Evolutionary conservation across 2,888 invertebrate species (phyloP).

Genomic region (Leucania comma): DNA sequence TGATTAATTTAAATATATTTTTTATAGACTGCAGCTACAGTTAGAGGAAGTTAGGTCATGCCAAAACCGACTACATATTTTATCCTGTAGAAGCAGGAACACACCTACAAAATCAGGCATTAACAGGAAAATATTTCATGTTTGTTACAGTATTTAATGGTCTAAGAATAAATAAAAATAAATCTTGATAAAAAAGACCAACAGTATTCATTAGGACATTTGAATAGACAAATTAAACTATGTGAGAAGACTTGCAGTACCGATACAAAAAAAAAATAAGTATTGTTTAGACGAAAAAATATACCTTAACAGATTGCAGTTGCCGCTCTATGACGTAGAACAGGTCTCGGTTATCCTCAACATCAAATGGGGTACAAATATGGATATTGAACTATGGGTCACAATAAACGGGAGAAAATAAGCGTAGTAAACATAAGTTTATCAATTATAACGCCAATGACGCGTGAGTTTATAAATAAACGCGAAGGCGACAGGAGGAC

Average conservation of each 20-base stretch:
- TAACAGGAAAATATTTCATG: constrained; percentile 39
- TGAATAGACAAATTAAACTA: constrained; percentile 1
- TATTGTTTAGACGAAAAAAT: constrained; percentile 11
- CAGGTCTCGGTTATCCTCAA: constrained; percentile 43
- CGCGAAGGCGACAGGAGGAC: constrained; percentile 86
- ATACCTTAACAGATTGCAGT: constrained; percentile 56
- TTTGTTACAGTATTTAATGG: constrained; percentile 5
- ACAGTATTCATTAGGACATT: neutral
- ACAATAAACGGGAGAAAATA: constrained; percentile 52
- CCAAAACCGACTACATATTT: constrained; percentile 7
- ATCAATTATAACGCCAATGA: constrained; percentile 82
- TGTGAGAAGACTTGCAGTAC: neutral
- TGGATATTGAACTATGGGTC: constrained; percentile 48
- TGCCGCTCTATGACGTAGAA: constrained; percentile 42
- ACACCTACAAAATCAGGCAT: constrained; percentile 5
- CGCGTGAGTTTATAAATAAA: constrained; percentile 86
- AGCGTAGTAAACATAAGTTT: constrained; percentile 77
- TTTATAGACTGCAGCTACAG: neutral
- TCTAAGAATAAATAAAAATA: neutral
- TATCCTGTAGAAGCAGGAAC: constrained; percentile 42
- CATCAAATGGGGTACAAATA: constrained; percentile 22
- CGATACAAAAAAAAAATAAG: neutral
- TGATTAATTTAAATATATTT: neutral
- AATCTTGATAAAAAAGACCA: neutral
- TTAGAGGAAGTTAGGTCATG: neutral